Conservation (phyloP, 2,113 vertebrate genomes). For the Phrynosoma platyrhinos region DNA sequence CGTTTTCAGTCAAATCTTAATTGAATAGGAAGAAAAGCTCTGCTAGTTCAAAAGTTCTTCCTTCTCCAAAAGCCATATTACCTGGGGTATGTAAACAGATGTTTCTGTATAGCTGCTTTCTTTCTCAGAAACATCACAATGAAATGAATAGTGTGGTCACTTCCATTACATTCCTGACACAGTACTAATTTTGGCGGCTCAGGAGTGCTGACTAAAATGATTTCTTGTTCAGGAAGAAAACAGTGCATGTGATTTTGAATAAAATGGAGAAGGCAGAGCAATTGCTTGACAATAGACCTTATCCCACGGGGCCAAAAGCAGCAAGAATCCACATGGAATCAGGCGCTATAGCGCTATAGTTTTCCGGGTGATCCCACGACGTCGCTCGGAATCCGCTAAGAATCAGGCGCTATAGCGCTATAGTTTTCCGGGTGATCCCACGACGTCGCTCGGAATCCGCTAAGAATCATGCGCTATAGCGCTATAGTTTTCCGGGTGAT, state of each 20-base stretch:
- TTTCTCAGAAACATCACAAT: background rate
- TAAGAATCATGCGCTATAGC: no score
- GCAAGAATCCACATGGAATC: no score
- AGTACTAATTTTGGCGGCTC: slow-evolving; percentile 8
- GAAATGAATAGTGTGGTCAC: background rate
- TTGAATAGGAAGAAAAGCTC: background rate
- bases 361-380: no score
- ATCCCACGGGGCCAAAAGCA: no score
- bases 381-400: no score
- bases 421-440: no score
- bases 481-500: no score
- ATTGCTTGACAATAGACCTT: background rate
- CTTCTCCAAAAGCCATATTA: background rate
- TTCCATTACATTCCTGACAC: background rate
- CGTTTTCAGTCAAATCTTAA: background rate
- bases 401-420: no score
- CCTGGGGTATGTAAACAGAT: background rate
- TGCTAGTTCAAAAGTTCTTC: slow-evolving; percentile 3
- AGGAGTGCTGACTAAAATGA: background rate
- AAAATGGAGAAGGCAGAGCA: slow-evolving; percentile 29
- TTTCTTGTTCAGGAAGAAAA: slow-evolving; percentile 20
- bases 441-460: no score
- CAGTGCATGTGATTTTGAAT: slow-evolving; percentile 18
- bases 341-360: no score
- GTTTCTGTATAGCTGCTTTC: background rate